Evolutionary conservation across 1,140 invertebrate genomes (phyloP).

Genomic region (Listronotus bonariensis): DNA sequence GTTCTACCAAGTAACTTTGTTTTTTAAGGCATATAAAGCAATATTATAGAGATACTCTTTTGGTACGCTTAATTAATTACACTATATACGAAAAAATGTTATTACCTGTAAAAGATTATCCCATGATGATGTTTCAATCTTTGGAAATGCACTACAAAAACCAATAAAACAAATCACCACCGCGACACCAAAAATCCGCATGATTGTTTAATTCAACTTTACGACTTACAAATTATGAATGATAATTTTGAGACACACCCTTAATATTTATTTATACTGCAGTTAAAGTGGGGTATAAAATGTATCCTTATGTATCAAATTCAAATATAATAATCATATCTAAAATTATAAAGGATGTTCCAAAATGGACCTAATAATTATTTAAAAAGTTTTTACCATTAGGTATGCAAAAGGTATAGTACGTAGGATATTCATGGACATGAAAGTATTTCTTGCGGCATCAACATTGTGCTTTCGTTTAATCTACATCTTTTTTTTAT

Average conservation of each 20-base stretch:
- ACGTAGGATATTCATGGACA: not conserved
- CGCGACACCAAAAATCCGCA: conserved; percentile 3
- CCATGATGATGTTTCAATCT: conserved; percentile 30
- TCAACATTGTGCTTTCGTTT: conserved; percentile 19
- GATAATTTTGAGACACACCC: conserved; percentile 16
- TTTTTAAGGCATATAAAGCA: too few relatives aligned
- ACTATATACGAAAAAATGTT: not conserved
- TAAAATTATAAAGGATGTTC: conserved; percentile 22
- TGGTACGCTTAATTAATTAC: not conserved
- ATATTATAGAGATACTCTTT: too few relatives aligned
- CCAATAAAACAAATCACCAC: conserved; percentile 15
- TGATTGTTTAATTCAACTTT: conserved; percentile 1
- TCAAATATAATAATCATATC: conserved; percentile 4
- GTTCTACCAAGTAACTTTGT: too few relatives aligned
- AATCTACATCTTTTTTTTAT: conserved; percentile 19
- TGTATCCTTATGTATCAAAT: conserved; percentile 10
- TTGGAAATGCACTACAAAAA: conserved; percentile 21
- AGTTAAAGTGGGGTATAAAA: conserved; percentile 28
- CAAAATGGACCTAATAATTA: conserved; percentile 6
- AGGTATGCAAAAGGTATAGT: conserved; percentile 16
- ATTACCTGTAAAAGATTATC: conserved; percentile 25
- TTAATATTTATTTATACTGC: conserved; percentile 39
- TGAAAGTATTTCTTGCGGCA: conserved; percentile 22
- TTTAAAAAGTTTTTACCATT: conserved; percentile 9
- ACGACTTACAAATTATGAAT: conserved; percentile 13